phyloP scores from a whole-genome alignment of 2,888 invertebrate species.

The Nebria brevicollis region DNA sequence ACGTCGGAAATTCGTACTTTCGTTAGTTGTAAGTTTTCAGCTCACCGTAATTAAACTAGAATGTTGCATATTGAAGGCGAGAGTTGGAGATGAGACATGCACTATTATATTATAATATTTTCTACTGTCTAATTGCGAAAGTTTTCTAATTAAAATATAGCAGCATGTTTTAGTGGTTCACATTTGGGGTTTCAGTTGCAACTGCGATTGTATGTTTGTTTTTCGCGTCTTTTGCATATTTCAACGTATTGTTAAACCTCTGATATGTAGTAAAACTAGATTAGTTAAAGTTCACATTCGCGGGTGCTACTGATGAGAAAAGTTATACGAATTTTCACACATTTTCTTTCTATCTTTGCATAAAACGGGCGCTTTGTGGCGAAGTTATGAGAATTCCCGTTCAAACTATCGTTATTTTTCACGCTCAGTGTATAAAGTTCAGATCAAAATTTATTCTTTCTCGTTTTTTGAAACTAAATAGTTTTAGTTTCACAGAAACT shows the following conservation, averaged over 20 bases:
- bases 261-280: neutral
- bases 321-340: neutral
- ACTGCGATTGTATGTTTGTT: neutral
- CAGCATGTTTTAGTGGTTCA: slow-evolving; percentile 19
- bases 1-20: slow-evolving; percentile 32
- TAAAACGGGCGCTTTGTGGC: neutral
- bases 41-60: slow-evolving; percentile 41
- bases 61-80: slow-evolving; percentile 42
- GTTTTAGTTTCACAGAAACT: too few relatives aligned
- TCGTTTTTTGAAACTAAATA: too few relatives aligned
- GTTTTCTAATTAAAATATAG: slow-evolving; percentile 40
- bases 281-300: neutral
- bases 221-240: neutral
- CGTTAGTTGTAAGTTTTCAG: slow-evolving; percentile 30
- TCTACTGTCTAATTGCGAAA: slow-evolving; percentile 39
- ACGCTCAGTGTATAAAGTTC: neutral
- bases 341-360: neutral
- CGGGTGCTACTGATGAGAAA: neutral
- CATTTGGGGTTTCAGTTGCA: neutral
- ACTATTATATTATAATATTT: slow-evolving; percentile 45
- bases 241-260: neutral
- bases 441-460: too few relatives aligned
- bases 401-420: neutral
- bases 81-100: slow-evolving; percentile 19
- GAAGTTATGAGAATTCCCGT: neutral